These are phyloP conservation scores for Varecia variegata DNA, from an alignment of 2,797 vertebrate species.

Conservation along the genomic window DNA sequence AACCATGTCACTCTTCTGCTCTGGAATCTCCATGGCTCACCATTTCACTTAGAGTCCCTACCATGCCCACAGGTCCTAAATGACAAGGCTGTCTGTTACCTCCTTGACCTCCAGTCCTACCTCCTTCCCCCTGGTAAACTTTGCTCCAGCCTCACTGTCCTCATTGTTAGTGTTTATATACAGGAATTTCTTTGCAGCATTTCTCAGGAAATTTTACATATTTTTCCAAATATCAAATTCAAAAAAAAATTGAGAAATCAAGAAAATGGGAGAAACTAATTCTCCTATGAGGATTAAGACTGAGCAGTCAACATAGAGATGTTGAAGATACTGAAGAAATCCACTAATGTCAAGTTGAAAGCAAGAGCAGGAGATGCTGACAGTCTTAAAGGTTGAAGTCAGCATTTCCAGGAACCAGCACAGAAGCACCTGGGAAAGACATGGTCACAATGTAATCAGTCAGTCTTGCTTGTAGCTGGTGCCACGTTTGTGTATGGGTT, in stretches of 20 bases:
- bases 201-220: not conserved
- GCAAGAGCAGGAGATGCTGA: not conserved
- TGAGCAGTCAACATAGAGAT: not conserved
- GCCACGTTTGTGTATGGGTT: not conserved
- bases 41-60: not conserved
- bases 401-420: not conserved
- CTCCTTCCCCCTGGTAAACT: not conserved
- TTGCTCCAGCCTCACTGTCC: not conserved
- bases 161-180: not conserved
- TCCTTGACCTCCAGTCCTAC: not conserved
- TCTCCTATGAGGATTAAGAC: conserved; percentile 4
- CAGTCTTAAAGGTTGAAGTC: not conserved
- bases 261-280: conserved; percentile 18
- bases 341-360: not conserved
- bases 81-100: not conserved
- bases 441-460: not conserved
- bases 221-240: not conserved
- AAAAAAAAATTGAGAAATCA: not conserved
- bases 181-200: not conserved
- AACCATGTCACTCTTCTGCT: not conserved
- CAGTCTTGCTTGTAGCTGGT: not conserved
- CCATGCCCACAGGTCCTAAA: not conserved
- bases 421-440: not conserved
- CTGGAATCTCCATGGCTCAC: not conserved
- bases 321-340: not conserved